These are phyloP conservation scores for Ruditapes philippinarum DNA, from an alignment of 1,140 invertebrate genomes.

Conservation along the genomic window DNA sequence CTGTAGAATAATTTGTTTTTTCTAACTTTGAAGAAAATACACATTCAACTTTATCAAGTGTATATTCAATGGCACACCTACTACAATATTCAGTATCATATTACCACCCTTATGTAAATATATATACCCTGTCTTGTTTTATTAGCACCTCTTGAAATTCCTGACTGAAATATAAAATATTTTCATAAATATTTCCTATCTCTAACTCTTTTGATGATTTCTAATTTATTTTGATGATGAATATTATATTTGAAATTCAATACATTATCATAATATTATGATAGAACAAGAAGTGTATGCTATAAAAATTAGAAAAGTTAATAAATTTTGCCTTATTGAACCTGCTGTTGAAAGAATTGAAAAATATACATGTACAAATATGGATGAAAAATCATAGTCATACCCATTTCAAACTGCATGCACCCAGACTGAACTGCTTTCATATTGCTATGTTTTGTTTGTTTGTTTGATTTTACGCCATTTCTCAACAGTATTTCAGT, in stretches of 20 bases:
- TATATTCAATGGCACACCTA: too few species aligned
- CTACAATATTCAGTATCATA: too few species aligned
- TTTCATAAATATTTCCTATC: conserved; percentile 21
- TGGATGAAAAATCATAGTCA: too few species aligned
- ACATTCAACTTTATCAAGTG: too few species aligned
- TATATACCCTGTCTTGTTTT: background rate
- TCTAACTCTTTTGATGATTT: background rate
- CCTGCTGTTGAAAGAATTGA: background rate
- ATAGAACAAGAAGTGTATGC: background rate
- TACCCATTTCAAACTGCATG: too few species aligned
- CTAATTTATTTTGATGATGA: background rate
- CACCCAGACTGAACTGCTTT: too few species aligned
- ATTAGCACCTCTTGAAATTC: background rate
- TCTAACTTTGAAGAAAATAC: too few species aligned
- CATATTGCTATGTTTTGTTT: too few species aligned
- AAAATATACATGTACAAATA: too few species aligned
- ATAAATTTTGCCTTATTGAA: background rate
- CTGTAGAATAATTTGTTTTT: too few species aligned
- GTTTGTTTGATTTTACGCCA: too few species aligned
- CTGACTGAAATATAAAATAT: conserved; percentile 22
- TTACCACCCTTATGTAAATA: background rate
- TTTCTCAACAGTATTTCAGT: too few species aligned
- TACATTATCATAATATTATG: background rate
- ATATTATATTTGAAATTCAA: background rate
- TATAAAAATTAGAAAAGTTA: background rate